Evolutionary conservation across 2,113 vertebrate species (phyloP).

Genomic region (Prunella fulvescens): DNA sequence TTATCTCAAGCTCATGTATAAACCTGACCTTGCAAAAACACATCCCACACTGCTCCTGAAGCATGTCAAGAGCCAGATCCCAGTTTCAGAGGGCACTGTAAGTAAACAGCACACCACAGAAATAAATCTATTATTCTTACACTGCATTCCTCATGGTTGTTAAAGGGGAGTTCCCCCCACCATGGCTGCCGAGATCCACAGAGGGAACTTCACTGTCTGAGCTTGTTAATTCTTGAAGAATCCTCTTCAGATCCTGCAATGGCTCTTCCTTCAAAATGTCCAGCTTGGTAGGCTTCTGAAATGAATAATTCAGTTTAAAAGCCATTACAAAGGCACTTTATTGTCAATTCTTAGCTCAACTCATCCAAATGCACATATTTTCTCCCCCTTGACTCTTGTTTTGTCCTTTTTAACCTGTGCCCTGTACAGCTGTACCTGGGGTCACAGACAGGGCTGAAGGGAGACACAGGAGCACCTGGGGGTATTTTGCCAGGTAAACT

Average conservation of each 20-base stretch:
- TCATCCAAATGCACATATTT: not conserved
- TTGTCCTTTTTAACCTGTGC: not conserved
- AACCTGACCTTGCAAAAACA: not conserved
- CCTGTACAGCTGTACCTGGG: not conserved
- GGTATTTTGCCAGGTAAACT: not conserved
- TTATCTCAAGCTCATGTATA: not conserved
- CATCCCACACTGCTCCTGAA: not conserved
- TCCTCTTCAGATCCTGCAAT: conserved; percentile 63
- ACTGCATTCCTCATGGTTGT: not conserved
- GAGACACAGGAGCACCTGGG: not conserved
- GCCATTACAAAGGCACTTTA: not conserved
- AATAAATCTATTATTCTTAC: not conserved
- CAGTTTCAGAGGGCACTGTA: not conserved
- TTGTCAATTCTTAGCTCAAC: not conserved
- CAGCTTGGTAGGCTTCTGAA: conserved; percentile 49
- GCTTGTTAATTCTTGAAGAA: conserved; percentile 66
- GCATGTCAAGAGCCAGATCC: not conserved
- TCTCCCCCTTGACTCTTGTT: not conserved
- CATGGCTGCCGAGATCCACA: not conserved
- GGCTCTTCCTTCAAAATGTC: conserved; percentile 60
- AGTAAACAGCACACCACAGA: not conserved
- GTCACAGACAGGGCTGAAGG: not conserved
- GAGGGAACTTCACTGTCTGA: conserved; percentile 59
- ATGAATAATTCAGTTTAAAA: not conserved
- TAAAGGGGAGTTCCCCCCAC: not conserved